Conservation (phyloP, 1,140 invertebrate species). For the Cyrtorhinus lividipennis region DNA sequence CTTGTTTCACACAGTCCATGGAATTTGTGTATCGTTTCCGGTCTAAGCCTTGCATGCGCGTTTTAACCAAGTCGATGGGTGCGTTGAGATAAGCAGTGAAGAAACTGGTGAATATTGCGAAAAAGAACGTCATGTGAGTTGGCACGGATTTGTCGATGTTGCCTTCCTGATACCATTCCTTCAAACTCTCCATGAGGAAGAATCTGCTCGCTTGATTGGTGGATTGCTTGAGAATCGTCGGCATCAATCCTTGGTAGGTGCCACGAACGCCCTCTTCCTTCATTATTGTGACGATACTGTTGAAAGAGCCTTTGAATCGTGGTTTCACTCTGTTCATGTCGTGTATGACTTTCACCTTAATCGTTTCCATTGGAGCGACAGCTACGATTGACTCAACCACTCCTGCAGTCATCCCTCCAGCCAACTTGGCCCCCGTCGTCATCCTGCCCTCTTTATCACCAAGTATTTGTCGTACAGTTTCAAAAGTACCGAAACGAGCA, state of each 20-base stretch:
- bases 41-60: not conserved
- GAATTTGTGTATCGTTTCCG: not conserved
- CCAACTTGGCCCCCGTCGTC: not conserved
- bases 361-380: not conserved
- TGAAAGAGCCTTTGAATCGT: not conserved
- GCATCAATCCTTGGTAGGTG: not conserved
- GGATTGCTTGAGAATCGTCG: not conserved
- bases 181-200: not conserved
- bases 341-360: conserved; percentile 1
- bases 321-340: not conserved
- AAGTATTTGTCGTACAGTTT: not conserved
- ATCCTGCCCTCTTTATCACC: not conserved
- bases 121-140: not conserved
- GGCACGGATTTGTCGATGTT: not conserved
- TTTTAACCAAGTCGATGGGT: not conserved
- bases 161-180: not conserved
- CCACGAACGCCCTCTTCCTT: not conserved
- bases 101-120: not conserved
- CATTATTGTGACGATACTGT: not conserved
- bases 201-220: not conserved
- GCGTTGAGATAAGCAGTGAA: not conserved
- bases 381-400: not conserved
- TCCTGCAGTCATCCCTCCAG: not conserved
- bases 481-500: not conserved
- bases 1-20: not conserved